A percentile compares a stretch with the other conserved stretches of the same genome.
Evolutionary conservation across 2,113 vertebrate genomes (phyloP).

Genomic region (Oncorhynchus kisutch): DNA sequence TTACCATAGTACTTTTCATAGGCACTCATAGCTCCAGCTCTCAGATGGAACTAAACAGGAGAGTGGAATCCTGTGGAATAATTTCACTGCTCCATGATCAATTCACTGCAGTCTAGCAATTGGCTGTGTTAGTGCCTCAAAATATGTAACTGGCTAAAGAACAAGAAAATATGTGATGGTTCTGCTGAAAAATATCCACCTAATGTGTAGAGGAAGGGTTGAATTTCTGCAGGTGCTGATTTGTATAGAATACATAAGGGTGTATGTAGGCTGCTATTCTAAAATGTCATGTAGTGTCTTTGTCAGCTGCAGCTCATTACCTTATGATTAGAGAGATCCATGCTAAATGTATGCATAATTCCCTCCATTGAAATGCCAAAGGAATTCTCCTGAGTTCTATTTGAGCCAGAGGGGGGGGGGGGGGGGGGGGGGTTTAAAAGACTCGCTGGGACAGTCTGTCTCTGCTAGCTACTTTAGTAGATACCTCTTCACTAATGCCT

Average conservation of each 20-base stretch:
- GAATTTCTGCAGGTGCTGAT: background rate
- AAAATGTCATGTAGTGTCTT: no score
- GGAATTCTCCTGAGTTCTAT: background rate
- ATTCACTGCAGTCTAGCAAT: constrained; percentile 27
- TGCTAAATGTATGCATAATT: background rate
- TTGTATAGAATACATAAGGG: background rate
- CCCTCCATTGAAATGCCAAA: background rate
- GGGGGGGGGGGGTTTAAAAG: background rate
- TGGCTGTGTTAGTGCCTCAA: background rate
- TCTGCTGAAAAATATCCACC: background rate
- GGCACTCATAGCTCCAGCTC: background rate
- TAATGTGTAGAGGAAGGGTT: background rate
- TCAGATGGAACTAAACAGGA: background rate
- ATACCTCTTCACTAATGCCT: background rate
- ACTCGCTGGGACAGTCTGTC: background rate
- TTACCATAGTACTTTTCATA: background rate
- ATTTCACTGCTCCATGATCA: constrained; percentile 34
- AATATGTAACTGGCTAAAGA: background rate
- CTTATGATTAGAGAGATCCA: background rate
- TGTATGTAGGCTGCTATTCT: background rate
- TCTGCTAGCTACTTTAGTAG: background rate
- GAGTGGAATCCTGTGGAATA: constrained; percentile 21
- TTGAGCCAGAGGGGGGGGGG: background rate
- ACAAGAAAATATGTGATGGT: background rate
- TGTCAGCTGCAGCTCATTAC: background rate